Base-by-base conservation (phyloP, 2,797 vertebrate species). In the Enteromius viviparus region DNA sequence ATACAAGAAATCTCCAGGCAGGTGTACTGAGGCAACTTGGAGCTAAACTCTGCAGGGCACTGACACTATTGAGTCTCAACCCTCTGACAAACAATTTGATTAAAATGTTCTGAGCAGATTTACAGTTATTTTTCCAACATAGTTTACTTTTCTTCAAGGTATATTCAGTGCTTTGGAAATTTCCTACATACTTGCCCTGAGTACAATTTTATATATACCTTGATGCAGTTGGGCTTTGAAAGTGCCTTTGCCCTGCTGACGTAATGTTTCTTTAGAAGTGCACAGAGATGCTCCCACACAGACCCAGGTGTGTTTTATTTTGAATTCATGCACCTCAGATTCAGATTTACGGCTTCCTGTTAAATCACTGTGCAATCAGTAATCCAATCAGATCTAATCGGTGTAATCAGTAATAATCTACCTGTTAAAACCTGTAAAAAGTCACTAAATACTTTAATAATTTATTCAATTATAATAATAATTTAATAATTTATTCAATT, bases 261-360 rank as follows among this genome's bases (percentile, higher is more conserved):
- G 23, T 29, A 68, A 70, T 49, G n/a, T 58, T 76, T 82, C 32
- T 26, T 32, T 55, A 58, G 40, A 77, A 17, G 51, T 83, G 51
- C 62, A 76, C 12, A 83, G 26, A 83, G 34, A 77, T 60, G 37
- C 64, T 68, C 81, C 47, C 64, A 83, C 49, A 69, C 32, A 82
- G 9, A 66, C 17, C n/a, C n/a, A 76, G 53, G 55, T 62, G 19
- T 37, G 8, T 34, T 74, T 62, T 47, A 49, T 71, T 60, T 64
- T 37, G 1, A 71, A 65, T 51, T 37, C 45, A 37, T 19, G 29
- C 74, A 51, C n/a, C 42, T 76, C 47, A 68, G 12, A 34, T 11
- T 42, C 58, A 81, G n/a, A 32, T 3, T 37, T 9, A 45, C 10
- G 5, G 29, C 45, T 64, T 65, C 21, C 70, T 21, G 15, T 80